Evolutionary conservation across 1,140 invertebrate species (phyloP).

Genomic region (Leptinotarsa undecemlineata): DNA sequence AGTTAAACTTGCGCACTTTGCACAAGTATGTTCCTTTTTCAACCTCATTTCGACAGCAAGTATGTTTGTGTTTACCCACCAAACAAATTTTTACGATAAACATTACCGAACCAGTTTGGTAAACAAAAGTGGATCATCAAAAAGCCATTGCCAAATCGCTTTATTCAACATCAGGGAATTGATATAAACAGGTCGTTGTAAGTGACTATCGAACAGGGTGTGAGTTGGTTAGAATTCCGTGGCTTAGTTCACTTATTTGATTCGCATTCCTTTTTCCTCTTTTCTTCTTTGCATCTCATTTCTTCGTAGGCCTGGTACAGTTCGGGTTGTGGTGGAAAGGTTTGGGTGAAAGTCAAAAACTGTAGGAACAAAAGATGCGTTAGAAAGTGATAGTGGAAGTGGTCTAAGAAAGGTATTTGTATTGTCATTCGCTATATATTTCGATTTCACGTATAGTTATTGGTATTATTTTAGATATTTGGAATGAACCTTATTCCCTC

Average conservation of each 20-base stretch:
- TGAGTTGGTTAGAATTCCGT: not conserved
- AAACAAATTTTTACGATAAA: no score
- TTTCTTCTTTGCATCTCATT: slow-evolving; percentile 35
- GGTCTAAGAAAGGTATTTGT: no score
- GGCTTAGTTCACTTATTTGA: not conserved
- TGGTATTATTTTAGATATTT: no score
- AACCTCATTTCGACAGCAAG: no score
- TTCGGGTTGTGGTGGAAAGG: slow-evolving; percentile 32
- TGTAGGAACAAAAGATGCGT: slow-evolving; percentile 23
- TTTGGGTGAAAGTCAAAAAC: slow-evolving; percentile 36
- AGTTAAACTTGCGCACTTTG: no score
- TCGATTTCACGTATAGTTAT: no score
- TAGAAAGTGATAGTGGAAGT: no score
- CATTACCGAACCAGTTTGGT: not conserved
- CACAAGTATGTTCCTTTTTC: no score
- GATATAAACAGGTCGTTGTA: not conserved
- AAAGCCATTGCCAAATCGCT: not conserved
- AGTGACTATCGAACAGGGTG: not conserved
- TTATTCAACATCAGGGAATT: not conserved
- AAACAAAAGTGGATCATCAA: not conserved
- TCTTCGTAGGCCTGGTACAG: slow-evolving; percentile 36
- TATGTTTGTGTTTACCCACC: no score
- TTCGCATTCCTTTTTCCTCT: slow-evolving; percentile 18
- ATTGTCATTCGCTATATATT: no score
- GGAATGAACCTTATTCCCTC: no score